These are phyloP conservation scores for Bursaphelenchus okinawaensis DNA, from an alignment of 2,888 invertebrate genomes.

Conservation along the genomic window DNA sequence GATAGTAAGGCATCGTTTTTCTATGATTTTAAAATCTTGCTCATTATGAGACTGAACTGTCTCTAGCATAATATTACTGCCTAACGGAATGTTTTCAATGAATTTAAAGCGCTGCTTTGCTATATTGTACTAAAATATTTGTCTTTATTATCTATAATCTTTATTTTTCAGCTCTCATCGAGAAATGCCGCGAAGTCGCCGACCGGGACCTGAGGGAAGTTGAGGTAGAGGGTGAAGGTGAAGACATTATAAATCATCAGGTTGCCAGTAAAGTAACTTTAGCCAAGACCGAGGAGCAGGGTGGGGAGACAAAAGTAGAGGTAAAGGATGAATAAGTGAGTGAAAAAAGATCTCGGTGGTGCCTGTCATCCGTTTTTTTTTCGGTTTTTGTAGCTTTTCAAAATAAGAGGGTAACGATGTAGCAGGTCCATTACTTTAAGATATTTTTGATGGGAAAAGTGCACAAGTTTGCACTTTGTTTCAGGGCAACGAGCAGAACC, in stretches of 20 bases:
- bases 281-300: neutral
- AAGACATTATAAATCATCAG: neutral
- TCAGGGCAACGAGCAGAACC: neutral
- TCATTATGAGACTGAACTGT: neutral
- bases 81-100: neutral
- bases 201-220: constrained; percentile 16
- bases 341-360: neutral
- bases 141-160: neutral
- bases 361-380: neutral
- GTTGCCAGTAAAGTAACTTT: neutral
- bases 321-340: neutral
- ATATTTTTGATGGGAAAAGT: neutral
- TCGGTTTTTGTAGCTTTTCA: no score
- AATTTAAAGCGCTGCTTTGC: no score
- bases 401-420: no score
- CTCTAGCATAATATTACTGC: neutral
- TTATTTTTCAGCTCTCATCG: constrained; percentile 35
- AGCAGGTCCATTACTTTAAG: neutral
- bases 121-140: neutral
- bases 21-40: neutral
- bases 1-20: constrained; percentile 32
- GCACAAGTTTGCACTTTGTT: neutral
- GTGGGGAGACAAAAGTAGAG: neutral
- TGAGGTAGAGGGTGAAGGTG: constrained; percentile 4
- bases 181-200: constrained; percentile 30